Evolutionary conservation across 2,113 vertebrate genomes (phyloP).

Genomic region (Rattus norvegicus): DNA sequence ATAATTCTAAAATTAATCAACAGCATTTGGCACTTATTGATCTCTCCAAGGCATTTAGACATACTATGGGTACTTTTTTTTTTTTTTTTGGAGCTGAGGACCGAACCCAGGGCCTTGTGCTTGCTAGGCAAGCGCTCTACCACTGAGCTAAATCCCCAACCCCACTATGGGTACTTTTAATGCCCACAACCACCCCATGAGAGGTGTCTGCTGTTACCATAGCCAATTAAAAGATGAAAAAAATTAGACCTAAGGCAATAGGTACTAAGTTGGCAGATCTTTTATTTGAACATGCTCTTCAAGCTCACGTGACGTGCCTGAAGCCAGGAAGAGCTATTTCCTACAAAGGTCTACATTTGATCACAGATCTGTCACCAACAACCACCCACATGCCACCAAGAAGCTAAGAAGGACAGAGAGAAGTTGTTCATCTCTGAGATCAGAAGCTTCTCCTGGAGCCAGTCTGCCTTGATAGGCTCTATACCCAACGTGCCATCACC

Average conservation of each 20-base stretch:
- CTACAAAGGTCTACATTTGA: neutral
- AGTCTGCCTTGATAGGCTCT: neutral
- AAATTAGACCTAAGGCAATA: neutral
- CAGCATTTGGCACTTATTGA: neutral
- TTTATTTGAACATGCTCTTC: neutral
- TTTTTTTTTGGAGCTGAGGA: too few species aligned
- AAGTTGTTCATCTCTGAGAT: neutral
- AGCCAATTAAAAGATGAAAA: constrained; percentile 1
- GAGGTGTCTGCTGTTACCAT: neutral
- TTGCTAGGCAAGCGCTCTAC: too few species aligned
- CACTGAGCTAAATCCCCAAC: too few species aligned
- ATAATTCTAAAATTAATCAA: neutral
- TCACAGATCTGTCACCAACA: neutral
- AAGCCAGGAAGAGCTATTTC: neutral
- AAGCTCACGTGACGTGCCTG: neutral
- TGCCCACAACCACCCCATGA: neutral
- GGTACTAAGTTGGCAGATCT: neutral
- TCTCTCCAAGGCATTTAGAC: neutral
- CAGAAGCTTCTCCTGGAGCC: neutral
- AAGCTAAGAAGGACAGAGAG: neutral
- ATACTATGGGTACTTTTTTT: neutral
- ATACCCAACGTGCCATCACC: neutral
- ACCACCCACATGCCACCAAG: neutral
- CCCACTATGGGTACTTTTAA: neutral
- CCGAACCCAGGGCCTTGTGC: too few species aligned